phyloP scores from a whole-genome alignment of 2,888 invertebrate genomes.

The Diarsia brunnea region DNA sequence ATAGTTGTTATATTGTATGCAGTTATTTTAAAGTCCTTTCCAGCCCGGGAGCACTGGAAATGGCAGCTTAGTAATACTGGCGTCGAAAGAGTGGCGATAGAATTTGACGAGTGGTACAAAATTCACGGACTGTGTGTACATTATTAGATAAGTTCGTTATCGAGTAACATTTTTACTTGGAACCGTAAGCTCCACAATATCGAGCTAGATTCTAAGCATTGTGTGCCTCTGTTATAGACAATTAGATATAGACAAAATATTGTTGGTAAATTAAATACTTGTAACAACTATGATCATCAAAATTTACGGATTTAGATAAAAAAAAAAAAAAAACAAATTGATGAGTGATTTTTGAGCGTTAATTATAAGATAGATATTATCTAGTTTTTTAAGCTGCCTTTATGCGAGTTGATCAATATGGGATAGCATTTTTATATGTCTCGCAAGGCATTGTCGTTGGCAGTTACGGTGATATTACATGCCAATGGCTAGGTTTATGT shows the following conservation, averaged over 20 bases:
- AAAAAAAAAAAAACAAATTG: slow-evolving; percentile 62
- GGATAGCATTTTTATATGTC: slow-evolving; percentile 71
- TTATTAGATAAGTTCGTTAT: slow-evolving; percentile 73
- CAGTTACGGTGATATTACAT: slow-evolving; percentile 84
- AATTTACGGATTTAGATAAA: slow-evolving; percentile 66
- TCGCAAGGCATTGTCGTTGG: slow-evolving; percentile 82
- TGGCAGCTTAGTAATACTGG: slow-evolving; percentile 3
- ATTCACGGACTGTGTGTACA: slow-evolving; percentile 74
- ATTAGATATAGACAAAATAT: slow-evolving; percentile 76
- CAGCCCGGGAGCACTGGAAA: not conserved
- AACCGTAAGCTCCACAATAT: slow-evolving; percentile 69
- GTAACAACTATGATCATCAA: slow-evolving; percentile 72
- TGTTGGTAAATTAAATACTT: slow-evolving; percentile 72
- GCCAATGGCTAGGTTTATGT: slow-evolving; percentile 84
- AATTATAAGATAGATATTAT: slow-evolving; percentile 78
- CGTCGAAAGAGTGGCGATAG: slow-evolving; percentile 20
- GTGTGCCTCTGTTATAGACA: slow-evolving; percentile 89
- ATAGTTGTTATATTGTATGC: slow-evolving; percentile 2
- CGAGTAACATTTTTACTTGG: slow-evolving; percentile 77
- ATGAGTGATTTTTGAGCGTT: slow-evolving; percentile 68
- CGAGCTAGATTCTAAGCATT: slow-evolving; percentile 85
- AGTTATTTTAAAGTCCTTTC: slow-evolving; percentile 5
- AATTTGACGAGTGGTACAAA: slow-evolving; percentile 68
- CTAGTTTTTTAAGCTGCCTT: slow-evolving; percentile 84
- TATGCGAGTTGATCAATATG: slow-evolving; percentile 77